These are phyloP conservation scores for Ceriagrion tenellum DNA, from an alignment of 2,888 invertebrate genomes.

Conservation along the genomic window DNA sequence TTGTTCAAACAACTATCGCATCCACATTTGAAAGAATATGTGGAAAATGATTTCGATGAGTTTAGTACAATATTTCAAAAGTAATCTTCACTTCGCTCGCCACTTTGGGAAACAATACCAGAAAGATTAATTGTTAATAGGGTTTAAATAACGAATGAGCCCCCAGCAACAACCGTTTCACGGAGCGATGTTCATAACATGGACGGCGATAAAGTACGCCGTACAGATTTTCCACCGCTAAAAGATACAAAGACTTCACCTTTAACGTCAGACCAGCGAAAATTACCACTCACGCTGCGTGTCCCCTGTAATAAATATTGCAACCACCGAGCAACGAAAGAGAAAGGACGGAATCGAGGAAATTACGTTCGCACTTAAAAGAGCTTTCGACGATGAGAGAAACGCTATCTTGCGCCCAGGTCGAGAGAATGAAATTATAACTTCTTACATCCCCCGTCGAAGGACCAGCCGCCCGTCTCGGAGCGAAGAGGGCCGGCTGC, in stretches of 20 bases:
- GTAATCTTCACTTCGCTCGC: no score
- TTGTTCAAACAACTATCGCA: no score
- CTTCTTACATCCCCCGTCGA: not conserved
- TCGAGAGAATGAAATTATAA: not conserved
- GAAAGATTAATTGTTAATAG: no score
- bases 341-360: not conserved
- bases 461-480: not conserved
- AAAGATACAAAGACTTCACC: no score
- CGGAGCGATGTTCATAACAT: no score
- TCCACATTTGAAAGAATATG: no score
- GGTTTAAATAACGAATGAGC: no score
- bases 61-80: no score
- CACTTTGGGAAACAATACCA: no score
- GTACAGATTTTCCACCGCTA: not conserved
- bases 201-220: not conserved
- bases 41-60: no score
- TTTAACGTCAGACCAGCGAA: no score
- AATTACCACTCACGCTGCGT: not conserved
- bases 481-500: not conserved
- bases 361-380: not conserved
- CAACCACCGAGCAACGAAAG: not conserved
- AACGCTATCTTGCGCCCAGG: not conserved
- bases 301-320: not conserved
- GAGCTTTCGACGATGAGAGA: not conserved
- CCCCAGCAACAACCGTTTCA: no score